phyloP scores from a whole-genome alignment of 2,113 vertebrate genomes.

The Trochalopteron elliotii region DNA sequence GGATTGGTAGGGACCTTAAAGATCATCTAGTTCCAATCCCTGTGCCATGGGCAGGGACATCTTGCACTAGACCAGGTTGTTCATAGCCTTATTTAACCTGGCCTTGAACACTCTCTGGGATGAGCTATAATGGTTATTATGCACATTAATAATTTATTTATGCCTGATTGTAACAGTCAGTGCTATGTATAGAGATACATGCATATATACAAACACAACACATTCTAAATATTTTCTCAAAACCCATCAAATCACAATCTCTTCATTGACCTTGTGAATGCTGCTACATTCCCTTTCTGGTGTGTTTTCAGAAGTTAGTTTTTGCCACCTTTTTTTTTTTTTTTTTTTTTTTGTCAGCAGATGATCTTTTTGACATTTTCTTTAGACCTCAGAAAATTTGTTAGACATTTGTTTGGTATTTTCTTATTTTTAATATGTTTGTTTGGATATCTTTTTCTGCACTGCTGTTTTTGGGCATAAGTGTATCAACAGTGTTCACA shows the following conservation, averaged over 20 bases:
- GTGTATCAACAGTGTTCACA: neutral
- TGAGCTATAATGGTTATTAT: neutral
- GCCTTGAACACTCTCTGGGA: neutral
- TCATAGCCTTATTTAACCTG: neutral
- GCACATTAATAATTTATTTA: neutral
- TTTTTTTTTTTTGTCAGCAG: neutral
- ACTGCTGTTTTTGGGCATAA: neutral
- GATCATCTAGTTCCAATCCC: neutral
- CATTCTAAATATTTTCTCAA: neutral
- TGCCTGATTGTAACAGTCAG: neutral
- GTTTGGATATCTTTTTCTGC: neutral
- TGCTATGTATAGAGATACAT: neutral
- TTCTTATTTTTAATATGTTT: neutral
- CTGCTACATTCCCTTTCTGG: neutral
- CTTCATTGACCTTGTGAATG: neutral
- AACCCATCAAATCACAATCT: neutral
- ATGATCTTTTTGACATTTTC: neutral
- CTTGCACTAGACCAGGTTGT: neutral
- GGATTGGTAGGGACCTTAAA: neutral
- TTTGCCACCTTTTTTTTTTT: neutral
- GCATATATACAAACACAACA: accelerated
- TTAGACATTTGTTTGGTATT: neutral
- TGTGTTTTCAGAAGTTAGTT: neutral
- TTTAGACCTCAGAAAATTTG: neutral
- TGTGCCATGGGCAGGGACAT: neutral